These are phyloP conservation scores for Digitonthophagus gazella DNA, from an alignment of 2,888 invertebrate genomes.

Conservation along the genomic window DNA sequence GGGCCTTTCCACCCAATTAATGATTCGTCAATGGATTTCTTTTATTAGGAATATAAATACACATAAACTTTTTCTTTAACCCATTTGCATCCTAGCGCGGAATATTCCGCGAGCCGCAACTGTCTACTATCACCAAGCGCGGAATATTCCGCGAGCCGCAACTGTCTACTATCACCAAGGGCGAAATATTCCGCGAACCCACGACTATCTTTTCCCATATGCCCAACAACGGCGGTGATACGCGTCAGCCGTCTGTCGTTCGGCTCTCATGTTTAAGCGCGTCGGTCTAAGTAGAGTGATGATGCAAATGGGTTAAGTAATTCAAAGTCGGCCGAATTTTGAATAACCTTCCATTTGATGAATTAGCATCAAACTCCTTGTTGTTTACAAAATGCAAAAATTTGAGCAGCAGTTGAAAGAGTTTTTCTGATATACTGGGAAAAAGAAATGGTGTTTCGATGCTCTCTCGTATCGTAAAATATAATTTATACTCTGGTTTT, in stretches of 20 bases:
- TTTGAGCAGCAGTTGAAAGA: slow-evolving; percentile 3
- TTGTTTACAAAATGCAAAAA: slow-evolving; percentile 17
- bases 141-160: too few relatives aligned
- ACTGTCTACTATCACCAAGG: too few relatives aligned
- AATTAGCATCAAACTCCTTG: not conserved
- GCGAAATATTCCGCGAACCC: too few relatives aligned
- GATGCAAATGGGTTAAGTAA: too few relatives aligned
- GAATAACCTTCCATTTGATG: not conserved
- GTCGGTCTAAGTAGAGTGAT: too few relatives aligned
- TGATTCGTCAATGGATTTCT: slow-evolving; percentile 23
- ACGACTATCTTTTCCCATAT: too few relatives aligned
- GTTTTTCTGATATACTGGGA: slow-evolving; percentile 7
- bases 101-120: too few relatives aligned
- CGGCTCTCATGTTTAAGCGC: too few relatives aligned
- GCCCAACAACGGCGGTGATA: too few relatives aligned
- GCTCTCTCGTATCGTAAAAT: slow-evolving; percentile 11
- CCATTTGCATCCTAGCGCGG: too few relatives aligned
- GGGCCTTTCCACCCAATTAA: slow-evolving; percentile 24
- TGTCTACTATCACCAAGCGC: too few relatives aligned
- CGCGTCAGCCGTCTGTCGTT: too few relatives aligned
- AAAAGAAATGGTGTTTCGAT: slow-evolving; percentile 14
- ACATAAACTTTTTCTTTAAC: slow-evolving; percentile 24
- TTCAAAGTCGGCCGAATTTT: slow-evolving; percentile 19
- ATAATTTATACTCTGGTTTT: slow-evolving; percentile 10
- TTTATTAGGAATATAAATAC: slow-evolving; percentile 20